Evolutionary conservation across 2,888 invertebrate genomes (phyloP), one percentile per base, ranked within the genome.

Genomic region (Microdon myrmicae): DNA sequence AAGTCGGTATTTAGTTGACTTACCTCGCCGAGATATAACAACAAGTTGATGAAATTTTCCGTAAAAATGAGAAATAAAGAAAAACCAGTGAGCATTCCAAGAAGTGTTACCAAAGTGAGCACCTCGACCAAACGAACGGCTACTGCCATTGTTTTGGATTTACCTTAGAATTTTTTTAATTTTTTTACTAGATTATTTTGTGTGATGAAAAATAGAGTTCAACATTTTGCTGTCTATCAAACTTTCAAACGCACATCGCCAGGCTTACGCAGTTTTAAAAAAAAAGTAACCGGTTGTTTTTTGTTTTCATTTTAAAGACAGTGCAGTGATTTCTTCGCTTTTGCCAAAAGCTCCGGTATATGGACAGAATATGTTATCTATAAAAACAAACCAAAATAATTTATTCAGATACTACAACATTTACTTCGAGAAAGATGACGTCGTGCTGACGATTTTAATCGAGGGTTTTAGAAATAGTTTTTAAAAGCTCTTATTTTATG

Each of bases 91-190:
- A 68, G 26, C 8, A 68, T 28, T 1, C 58, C 68, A 10, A 68
- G 32, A 2, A 68, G 12, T 0, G 68, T 68, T 6, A 68, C 28
- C 5, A 68, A 16, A 0, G 68, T 55, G 7, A 68, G 55, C n/a
- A 68, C 64, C 34, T 68, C 68, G 2, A 67, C 54, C 25, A 68
- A 55, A 22, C 59, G 68, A 35, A 68, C 67, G 9, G 68, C 68
- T 25, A 68, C 68, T n/a, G 61, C 48, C 68, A 68, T 68, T 35
- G 35, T 45, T 34, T 39, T 26, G 5, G n/a, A 17, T 5, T 37
- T 14, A 12, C 4, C 6, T 19, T 25, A 23, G 23, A 20, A 43
- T 8, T 55, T 43, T 38, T 66, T 31, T 13, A 26, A 23, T 59
- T 39, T 8, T 17, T 2, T 44, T 34, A 26, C 8, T 1, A n/a